Evolutionary conservation across 1,140 invertebrate genomes (phyloP), one percentile per base, ranked within the genome.

Genomic region (Nymphalis io): DNA sequence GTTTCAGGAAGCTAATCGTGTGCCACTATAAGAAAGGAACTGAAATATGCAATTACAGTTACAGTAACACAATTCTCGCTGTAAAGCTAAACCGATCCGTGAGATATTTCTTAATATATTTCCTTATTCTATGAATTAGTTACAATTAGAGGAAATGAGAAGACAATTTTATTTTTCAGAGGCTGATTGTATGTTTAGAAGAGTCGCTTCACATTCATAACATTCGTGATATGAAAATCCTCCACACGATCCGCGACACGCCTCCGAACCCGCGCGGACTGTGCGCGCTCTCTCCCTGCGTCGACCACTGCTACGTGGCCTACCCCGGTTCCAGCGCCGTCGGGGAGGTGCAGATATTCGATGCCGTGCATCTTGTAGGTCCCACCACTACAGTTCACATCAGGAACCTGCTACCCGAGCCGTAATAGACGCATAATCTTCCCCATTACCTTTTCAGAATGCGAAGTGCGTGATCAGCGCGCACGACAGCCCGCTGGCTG

Each of bases 201-300:
- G 98, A 99, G 89, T 98, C 97, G 64, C 93, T 99, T 65, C 99
- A 99, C 88, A 99, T 99, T 84, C 98, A 99, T 93, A 99, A 99
- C 93, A 99, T 99, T 75, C 94, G 97, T 57, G 98, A 99, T 89
- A 99, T 99, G 98, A 99, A 98, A 92, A 97, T 99, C 33, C 93
- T 99, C 74, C 99, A 99, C 88, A 99, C 98, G 61, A 99, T 99
- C 84, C 94, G 98, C 74, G 98, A 99, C 88, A 99, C 98, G 60
- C 99, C 99, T 64, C 96, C 96, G 46, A 99, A 99, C 93, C 96
- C 96, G 33, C 93, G 93, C 76, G 99, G 99, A 12, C 92, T 99
- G 42, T 98, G 98, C 93, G 97, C 98, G 64, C 93, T 99, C 3
- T 98, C 98, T 46, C 95, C 95, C 75, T 95, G 95, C 84, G 94